These are phyloP conservation scores for Cheilosia scutellata DNA, from an alignment of 2,888 invertebrate genomes.

Conservation along the genomic window DNA sequence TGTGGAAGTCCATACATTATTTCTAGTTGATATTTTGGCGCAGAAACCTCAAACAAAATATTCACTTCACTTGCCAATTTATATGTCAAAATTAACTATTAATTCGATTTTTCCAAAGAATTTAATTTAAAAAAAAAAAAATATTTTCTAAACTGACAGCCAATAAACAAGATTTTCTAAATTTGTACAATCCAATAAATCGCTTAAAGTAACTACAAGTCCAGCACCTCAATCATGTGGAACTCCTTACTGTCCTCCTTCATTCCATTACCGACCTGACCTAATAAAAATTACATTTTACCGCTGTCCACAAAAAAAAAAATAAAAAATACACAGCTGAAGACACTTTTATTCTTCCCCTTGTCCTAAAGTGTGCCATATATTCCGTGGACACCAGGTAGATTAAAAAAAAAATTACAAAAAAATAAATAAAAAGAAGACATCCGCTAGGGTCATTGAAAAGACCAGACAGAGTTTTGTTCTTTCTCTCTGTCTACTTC, in stretches of 20 bases:
- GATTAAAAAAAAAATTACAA: background rate
- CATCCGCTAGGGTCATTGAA: slow-evolving; percentile 72
- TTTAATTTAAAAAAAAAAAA: background rate
- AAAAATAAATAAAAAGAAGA: slow-evolving; percentile 43
- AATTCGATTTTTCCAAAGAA: too few relatives aligned
- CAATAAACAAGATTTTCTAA: background rate
- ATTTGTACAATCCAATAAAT: too few relatives aligned
- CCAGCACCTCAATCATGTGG: slow-evolving; percentile 1
- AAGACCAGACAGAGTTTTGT: slow-evolving; percentile 18
- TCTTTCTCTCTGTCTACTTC: background rate
- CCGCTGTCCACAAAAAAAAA: slow-evolving; percentile 21
- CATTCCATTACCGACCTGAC: slow-evolving; percentile 61
- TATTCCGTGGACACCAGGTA: slow-evolving; percentile 24
- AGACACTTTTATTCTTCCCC: slow-evolving; percentile 18
- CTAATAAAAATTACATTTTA: slow-evolving; percentile 56
- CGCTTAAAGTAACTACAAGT: background rate
- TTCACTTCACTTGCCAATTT: too few relatives aligned
- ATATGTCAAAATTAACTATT: too few relatives aligned
- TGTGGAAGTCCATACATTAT: too few relatives aligned
- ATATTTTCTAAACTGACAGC: background rate
- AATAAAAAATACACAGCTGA: slow-evolving; percentile 47
- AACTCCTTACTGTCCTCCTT: background rate
- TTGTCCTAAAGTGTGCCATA: slow-evolving; percentile 62
- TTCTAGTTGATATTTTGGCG: too few relatives aligned
- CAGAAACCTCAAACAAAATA: too few relatives aligned